Conservation (phyloP, 2,888 invertebrate genomes). For the Iselma pallidipennis region DNA sequence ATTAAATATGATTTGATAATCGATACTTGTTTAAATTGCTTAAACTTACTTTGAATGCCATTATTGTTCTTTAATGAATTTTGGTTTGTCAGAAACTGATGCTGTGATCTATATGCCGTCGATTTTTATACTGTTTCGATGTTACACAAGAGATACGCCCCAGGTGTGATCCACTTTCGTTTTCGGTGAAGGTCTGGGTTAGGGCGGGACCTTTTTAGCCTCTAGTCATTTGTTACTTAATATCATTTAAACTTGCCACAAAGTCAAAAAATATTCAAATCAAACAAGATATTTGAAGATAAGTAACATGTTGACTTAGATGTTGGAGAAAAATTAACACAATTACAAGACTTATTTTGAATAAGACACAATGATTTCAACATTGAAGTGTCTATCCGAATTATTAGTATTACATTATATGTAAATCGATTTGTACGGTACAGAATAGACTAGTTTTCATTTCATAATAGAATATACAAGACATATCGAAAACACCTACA, state of each 20-base stretch:
- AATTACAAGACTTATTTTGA: no score
- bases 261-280: not conserved
- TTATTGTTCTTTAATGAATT: constrained; percentile 37
- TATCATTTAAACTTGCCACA: not conserved
- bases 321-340: not conserved
- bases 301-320: not conserved
- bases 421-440: not conserved
- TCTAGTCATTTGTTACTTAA: constrained; percentile 21
- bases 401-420: not conserved
- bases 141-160: constrained; percentile 34
- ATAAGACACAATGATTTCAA: not conserved
- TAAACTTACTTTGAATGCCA: constrained; percentile 49
- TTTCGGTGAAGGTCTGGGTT: constrained; percentile 54
- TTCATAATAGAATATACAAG: not conserved
- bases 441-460: not conserved
- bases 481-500: not conserved
- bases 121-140: constrained; percentile 42
- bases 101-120: constrained; percentile 27
- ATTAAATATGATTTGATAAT: not conserved
- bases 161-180: constrained; percentile 51
- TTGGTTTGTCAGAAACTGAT: constrained; percentile 42
- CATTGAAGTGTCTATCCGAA: not conserved
- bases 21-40: not conserved
- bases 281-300: not conserved
- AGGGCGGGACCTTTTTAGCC: constrained; percentile 35